Evolutionary conservation across 2,797 vertebrate species (phyloP), one percentile per base, ranked within the genome.

Genomic region (Pteronotus mesoamericanus): DNA sequence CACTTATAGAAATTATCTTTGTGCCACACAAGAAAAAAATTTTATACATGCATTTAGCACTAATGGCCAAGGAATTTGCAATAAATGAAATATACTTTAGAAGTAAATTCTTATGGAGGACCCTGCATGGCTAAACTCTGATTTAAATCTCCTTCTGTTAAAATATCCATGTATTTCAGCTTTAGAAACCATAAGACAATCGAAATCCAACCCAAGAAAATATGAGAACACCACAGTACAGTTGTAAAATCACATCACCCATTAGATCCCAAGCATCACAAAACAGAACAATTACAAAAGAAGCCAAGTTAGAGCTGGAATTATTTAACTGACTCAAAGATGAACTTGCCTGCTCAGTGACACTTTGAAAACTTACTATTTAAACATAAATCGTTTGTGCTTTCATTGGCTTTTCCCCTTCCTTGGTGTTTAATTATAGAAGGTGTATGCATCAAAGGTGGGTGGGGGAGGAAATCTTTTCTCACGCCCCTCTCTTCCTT

Each of bases 1-100:
- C 96, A 98, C 90, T 94, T 98, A 98, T 97, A 98, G 97, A 98
- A 98, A 98, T 98, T 94, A 98, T 95, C 96, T 97, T 95, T 96
- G 93, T 91, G 85, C 89, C 96, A 94, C 94, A 61, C 48, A 80
- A 91, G 66, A 88, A 94, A 97, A 96, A 98, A 97, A 94, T 98
- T 98, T 97, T 94, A 93, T 96, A 78, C 86, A 88, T 88, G 92
- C 74, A 75, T 92, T 94, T 89, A 0, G 1, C 95, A 93, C 95
- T 94, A 96, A 97, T 95, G 94, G 95, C 64, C 19, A 10, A 85
- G 78, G 9, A 75, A 96, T 95, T 97, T 91, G 86, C 91, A 97
- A 97, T 91, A 97, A 97, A 95, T 84, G 77, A 93, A 96, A 97
- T 74, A 72, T 2, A 97, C 75, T 86, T 96, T 86, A 12, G 0